These are phyloP conservation scores for Dicycla oo DNA, from an alignment of 2,888 invertebrate species.

Conservation along the genomic window DNA sequence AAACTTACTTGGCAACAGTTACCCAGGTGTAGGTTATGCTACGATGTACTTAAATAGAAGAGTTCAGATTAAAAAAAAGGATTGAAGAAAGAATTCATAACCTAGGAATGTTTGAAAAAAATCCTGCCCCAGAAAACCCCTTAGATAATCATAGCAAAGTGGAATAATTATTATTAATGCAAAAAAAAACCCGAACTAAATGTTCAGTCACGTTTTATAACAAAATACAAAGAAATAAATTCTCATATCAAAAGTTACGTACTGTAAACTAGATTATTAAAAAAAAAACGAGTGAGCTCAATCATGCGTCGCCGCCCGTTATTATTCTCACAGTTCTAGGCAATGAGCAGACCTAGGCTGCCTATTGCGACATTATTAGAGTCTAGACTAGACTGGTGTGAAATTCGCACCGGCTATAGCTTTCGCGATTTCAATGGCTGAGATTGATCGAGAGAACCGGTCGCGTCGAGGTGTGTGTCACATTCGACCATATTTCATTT, in stretches of 20 bases:
- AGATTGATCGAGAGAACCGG: conserved; percentile 87
- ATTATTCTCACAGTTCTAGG: conserved; percentile 86
- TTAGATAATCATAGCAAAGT: neutral
- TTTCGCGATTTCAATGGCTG: conserved; percentile 85
- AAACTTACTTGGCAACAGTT: conserved; percentile 5
- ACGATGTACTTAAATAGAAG: too few relatives aligned
- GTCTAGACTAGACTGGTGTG: conserved; percentile 88
- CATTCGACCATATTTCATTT: conserved; percentile 64
- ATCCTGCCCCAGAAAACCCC: neutral
- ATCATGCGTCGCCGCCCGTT: conserved; percentile 79
- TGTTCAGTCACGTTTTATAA: conserved; percentile 17
- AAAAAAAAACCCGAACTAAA: too few relatives aligned
- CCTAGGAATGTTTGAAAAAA: neutral
- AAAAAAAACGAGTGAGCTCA: conserved; percentile 70
- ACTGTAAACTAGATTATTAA: conserved; percentile 66
- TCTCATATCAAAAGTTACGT: conserved; percentile 43
- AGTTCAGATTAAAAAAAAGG: too few relatives aligned
- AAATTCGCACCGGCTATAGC: conserved; percentile 87
- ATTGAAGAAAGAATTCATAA: too few relatives aligned
- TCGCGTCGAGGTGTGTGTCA: conserved; percentile 70
- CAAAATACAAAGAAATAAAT: conserved; percentile 45
- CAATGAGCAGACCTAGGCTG: conserved; percentile 73
- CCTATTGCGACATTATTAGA: conserved; percentile 81
- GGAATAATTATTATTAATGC: neutral
- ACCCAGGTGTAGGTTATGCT: neutral